phyloP scores from a whole-genome alignment of 2,113 vertebrate species.

The Nansenia antarctica region DNA sequence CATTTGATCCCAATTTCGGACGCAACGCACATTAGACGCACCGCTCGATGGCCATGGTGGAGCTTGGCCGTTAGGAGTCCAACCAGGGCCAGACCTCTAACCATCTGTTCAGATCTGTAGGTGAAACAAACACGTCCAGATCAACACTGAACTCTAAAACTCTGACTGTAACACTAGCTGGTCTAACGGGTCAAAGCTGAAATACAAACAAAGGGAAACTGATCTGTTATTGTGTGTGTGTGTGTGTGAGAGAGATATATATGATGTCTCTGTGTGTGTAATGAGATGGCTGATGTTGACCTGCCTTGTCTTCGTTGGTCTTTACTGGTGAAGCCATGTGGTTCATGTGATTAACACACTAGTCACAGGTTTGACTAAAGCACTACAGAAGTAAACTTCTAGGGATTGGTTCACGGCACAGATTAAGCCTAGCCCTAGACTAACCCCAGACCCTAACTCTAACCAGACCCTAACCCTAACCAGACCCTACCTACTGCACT shows the following conservation, averaged over 20 bases:
- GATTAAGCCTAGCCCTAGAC: no score
- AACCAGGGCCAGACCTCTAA: background rate
- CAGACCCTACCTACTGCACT: no score
- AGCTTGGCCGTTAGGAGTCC: no score
- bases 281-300: background rate
- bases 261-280: background rate
- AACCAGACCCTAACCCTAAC: no score
- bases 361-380: background rate
- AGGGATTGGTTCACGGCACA: no score
- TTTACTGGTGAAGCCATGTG: background rate
- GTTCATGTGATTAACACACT: background rate
- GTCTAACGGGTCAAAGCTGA: background rate
- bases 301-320: background rate
- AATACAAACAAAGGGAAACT: background rate
- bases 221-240: no score
- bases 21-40: no score
- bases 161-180: background rate
- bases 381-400: background rate
- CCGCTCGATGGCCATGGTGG: no score
- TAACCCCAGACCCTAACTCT: no score
- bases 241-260: no score
- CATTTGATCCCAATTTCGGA: no score
- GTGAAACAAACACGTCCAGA: background rate
- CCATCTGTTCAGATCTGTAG: background rate
- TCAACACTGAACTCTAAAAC: background rate